phyloP scores from a whole-genome alignment of 2,888 invertebrate genomes.

The Tenthredo livida region DNA sequence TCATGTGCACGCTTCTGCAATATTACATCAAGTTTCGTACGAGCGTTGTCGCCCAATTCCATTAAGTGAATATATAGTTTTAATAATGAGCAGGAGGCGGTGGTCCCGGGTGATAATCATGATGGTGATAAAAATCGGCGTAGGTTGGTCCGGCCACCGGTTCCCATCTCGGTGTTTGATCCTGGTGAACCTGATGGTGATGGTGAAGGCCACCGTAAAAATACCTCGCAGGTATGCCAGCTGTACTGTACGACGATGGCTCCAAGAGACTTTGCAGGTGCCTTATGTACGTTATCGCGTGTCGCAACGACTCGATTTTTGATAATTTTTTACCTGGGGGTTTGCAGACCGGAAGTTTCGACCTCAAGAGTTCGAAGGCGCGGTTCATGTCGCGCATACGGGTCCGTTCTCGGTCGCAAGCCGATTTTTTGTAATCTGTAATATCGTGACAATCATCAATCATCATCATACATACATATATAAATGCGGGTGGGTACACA shows the following conservation, averaged over 20 bases:
- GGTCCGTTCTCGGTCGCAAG: constrained; percentile 90
- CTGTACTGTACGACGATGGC: constrained; percentile 69
- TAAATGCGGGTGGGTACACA: too few relatives aligned
- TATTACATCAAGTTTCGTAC: background rate
- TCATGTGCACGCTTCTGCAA: background rate
- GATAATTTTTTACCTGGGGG: constrained; percentile 92
- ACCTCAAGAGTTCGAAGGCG: constrained; percentile 88
- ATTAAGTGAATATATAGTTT: background rate
- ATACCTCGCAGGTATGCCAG: constrained; percentile 65
- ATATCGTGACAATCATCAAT: constrained; percentile 54
- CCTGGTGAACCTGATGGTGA: constrained; percentile 38
- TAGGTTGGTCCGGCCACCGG: constrained; percentile 16
- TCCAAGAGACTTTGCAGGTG: constrained; percentile 84
- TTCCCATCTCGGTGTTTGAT: constrained; percentile 34
- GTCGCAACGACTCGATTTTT: constrained; percentile 91
- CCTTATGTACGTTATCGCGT: constrained; percentile 88
- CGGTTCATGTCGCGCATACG: constrained; percentile 93
- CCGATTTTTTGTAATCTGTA: constrained; percentile 90
- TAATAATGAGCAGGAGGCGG: constrained; percentile 40
- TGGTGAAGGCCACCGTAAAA: constrained; percentile 41
- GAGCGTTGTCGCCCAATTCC: background rate
- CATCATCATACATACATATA: background rate
- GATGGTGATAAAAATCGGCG: constrained; percentile 43
- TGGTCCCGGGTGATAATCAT: constrained; percentile 36
- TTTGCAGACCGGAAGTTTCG: constrained; percentile 87